Percentiles rank a stretch among this genome's conserved stretches.
Evolutionary conservation across 2,113 vertebrate genomes (phyloP).

Genomic region (Isichthys henryi): DNA sequence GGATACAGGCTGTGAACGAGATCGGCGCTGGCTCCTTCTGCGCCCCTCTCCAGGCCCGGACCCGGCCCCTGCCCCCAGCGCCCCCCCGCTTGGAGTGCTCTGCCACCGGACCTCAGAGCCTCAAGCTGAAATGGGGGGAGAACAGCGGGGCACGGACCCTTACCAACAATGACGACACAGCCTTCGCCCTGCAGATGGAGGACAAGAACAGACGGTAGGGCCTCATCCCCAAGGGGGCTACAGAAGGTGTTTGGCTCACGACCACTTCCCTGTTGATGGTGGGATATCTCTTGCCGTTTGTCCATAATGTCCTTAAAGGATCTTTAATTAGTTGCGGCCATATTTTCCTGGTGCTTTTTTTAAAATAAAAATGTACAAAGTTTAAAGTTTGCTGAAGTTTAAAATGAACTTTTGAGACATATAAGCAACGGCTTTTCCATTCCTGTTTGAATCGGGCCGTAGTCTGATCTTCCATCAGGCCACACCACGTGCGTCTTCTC

Average conservation of each 20-base stretch:
- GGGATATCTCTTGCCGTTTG: not conserved
- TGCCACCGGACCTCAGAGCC: conserved; percentile 88
- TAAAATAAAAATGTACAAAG: not conserved
- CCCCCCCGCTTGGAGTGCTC: conserved; percentile 89
- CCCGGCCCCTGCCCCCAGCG: conserved; percentile 79
- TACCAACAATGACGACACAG: conserved; percentile 66
- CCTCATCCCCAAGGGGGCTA: not conserved
- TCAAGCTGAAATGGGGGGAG: conserved; percentile 95
- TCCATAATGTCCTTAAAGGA: not conserved
- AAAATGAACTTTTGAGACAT: not conserved
- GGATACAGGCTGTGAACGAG: conserved; percentile 86
- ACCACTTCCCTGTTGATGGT: not conserved
- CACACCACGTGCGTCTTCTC: not conserved
- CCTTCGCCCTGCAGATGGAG: conserved; percentile 87
- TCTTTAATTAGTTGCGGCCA: not conserved
- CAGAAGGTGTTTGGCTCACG: not conserved
- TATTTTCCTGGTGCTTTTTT: not conserved
- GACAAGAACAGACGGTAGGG: conserved; percentile 86
- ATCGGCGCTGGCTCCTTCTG: conserved; percentile 83
- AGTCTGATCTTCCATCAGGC: not conserved
- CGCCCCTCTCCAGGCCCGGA: conserved; percentile 73
- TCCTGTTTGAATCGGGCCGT: not conserved
- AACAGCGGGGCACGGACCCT: conserved; percentile 62
- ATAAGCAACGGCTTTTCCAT: not conserved
- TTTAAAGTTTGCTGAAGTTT: not conserved